Percentiles rank a stretch among this genome's conserved stretches.
Conservation (phyloP, 2,888 invertebrate species). For the Ichneumon xanthorius region DNA sequence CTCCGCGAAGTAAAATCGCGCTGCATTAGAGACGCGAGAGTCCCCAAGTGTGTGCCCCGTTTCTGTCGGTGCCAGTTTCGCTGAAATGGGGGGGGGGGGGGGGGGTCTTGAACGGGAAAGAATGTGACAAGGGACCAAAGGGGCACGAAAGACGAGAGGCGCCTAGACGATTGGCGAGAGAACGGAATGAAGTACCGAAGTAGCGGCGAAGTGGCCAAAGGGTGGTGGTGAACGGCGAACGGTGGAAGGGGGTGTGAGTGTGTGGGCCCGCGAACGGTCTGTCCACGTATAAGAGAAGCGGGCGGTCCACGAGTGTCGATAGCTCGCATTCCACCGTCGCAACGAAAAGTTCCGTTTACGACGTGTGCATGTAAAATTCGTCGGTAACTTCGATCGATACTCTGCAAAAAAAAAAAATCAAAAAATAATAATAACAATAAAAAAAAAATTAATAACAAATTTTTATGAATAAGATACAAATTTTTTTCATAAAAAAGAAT, state of each 20-base stretch:
- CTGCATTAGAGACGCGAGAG: background rate
- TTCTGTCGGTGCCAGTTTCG: background rate
- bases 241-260: constrained; percentile 49
- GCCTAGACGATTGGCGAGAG: constrained; percentile 12
- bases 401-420: background rate
- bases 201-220: background rate
- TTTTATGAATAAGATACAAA: no score
- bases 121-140: constrained; percentile 31
- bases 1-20: background rate
- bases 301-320: constrained; percentile 77
- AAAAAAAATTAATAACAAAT: background rate
- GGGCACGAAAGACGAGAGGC: constrained; percentile 24
- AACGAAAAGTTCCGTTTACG: constrained; percentile 25
- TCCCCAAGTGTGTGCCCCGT: background rate
- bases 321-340: constrained; percentile 74
- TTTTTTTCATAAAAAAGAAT: no score
- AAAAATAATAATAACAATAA: background rate
- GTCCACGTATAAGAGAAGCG: constrained; percentile 79
- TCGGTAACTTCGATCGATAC: background rate
- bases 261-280: constrained; percentile 55
- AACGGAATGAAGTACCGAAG: constrained; percentile 26
- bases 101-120: background rate
- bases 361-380: background rate
- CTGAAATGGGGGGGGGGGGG: background rate
- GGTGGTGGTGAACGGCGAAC: constrained; percentile 42